phyloP scores from a whole-genome alignment of 2,113 vertebrate species.

The Trichechus manatus region DNA sequence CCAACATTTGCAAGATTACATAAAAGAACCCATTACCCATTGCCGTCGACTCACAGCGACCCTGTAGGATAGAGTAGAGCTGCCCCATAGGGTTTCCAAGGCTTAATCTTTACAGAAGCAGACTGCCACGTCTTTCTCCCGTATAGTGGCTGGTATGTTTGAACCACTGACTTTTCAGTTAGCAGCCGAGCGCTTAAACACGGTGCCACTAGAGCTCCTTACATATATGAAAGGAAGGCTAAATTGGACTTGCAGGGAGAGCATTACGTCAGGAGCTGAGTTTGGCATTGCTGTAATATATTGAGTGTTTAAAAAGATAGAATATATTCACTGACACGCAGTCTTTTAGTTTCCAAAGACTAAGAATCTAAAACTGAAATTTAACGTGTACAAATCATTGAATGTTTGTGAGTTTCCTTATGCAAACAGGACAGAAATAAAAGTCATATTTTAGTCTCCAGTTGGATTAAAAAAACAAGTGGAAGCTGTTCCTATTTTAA shows the following conservation, averaged over 20 bases:
- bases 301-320: constrained; percentile 54
- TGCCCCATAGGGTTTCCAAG: neutral
- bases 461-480: neutral
- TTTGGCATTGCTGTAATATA: neutral
- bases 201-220: neutral
- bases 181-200: no score
- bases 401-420: constrained; percentile 12
- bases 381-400: neutral
- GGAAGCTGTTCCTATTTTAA: constrained; percentile 10
- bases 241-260: constrained; percentile 43
- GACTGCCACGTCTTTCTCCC: no score
- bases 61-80: neutral
- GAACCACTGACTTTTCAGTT: neutral
- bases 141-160: neutral
- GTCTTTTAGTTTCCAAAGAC: constrained; percentile 25
- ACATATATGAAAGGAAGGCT: neutral
- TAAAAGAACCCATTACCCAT: neutral
- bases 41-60: neutral
- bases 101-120: no score
- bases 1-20: constrained; percentile 49
- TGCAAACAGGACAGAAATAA: constrained; percentile 27
- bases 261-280: neutral
- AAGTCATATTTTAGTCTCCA: neutral
- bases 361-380: constrained; percentile 52
- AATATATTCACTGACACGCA: constrained; percentile 23